These are phyloP conservation scores for Falco peregrinus DNA, from an alignment of 2,797 vertebrate genomes.

Conservation along the genomic window DNA sequence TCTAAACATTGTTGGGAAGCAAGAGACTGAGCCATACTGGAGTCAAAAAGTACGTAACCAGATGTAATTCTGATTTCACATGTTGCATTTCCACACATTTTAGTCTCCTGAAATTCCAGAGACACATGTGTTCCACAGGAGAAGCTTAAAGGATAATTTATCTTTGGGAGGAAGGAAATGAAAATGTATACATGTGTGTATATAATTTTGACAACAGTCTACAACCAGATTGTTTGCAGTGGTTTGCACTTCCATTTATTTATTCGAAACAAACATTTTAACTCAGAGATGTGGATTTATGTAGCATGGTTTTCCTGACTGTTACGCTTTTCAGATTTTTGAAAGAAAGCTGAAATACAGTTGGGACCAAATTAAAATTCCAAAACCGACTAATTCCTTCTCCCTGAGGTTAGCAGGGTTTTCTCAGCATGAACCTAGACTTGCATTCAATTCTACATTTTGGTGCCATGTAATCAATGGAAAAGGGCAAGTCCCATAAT, in stretches of 20 bases:
- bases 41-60: constrained; percentile 23
- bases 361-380: constrained; percentile 62
- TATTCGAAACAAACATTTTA: constrained; percentile 47
- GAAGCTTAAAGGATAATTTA: constrained; percentile 43
- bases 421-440: constrained; percentile 60
- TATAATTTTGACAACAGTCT: constrained; percentile 50
- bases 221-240: constrained; percentile 15
- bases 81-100: constrained; percentile 39
- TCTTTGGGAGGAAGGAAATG: constrained; percentile 50
- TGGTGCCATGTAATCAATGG: constrained; percentile 51
- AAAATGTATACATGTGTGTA: constrained; percentile 35
- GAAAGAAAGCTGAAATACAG: constrained; percentile 37
- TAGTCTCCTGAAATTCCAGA: constrained; percentile 46
- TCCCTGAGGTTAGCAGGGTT: constrained; percentile 48
- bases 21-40: constrained; percentile 5
- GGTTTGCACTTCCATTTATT: constrained; percentile 24
- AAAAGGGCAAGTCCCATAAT: constrained; percentile 41
- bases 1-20: constrained; percentile 48
- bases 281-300: neutral
- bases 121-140: constrained; percentile 37
- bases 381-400: constrained; percentile 33
- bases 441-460: constrained; percentile 54
- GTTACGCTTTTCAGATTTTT: constrained; percentile 37
- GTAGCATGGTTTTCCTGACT: neutral
- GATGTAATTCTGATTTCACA: constrained; percentile 37